Evolutionary conservation across 2,888 invertebrate species (phyloP).

Genomic region (Phengaris arion): DNA sequence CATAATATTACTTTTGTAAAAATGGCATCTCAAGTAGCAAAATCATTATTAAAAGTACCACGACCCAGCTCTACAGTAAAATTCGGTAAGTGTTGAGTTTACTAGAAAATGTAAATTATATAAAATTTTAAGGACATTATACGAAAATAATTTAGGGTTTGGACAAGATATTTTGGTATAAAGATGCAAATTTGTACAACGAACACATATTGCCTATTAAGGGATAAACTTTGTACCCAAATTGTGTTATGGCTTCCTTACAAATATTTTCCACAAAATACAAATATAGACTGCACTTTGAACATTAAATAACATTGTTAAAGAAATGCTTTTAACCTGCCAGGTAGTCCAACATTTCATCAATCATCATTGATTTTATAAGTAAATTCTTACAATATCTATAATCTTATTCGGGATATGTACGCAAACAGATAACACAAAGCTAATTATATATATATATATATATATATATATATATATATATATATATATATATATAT

Average conservation of each 20-base stretch:
- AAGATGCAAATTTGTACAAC: neutral
- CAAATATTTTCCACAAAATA: slow-evolving; percentile 10
- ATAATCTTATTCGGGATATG: neutral
- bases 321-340: neutral
- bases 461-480: neutral
- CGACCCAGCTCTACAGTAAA: slow-evolving; percentile 62
- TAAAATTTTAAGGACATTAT: neutral
- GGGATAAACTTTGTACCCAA: slow-evolving; percentile 44
- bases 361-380: neutral
- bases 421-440: neutral
- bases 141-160: neutral
- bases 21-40: slow-evolving; percentile 74
- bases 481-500: neutral
- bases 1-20: slow-evolving; percentile 23
- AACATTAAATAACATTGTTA: neutral
- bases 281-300: slow-evolving; percentile 23
- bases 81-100: slow-evolving; percentile 55
- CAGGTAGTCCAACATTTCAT: neutral
- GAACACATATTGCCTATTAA: slow-evolving; percentile 17
- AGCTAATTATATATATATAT: neutral
- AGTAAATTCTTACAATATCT: neutral
- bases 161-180: neutral
- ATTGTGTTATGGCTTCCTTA: slow-evolving; percentile 11
- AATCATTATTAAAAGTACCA: slow-evolving; percentile 64
- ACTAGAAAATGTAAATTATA: neutral